phyloP scores from a whole-genome alignment of 2,797 vertebrate genomes.

The Pangasius djambal region DNA sequence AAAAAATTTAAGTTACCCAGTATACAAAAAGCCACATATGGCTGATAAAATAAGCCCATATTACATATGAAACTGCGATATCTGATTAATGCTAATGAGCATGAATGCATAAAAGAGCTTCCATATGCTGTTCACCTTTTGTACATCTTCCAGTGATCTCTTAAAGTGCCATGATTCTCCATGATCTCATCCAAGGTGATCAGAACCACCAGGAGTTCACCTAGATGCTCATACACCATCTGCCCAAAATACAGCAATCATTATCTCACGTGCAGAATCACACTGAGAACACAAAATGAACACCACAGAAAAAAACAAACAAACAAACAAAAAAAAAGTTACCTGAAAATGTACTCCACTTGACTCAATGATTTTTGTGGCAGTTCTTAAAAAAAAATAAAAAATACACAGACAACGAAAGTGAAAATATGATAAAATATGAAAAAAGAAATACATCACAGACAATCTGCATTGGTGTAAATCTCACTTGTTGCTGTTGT shows the following conservation, averaged over 20 bases:
- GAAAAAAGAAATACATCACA: not conserved
- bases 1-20: not conserved
- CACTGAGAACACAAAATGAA: not conserved
- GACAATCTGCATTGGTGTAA: not conserved
- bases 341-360: conserved; percentile 99
- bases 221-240: conserved; percentile 95
- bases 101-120: not conserved
- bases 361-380: conserved; percentile 94
- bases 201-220: conserved; percentile 89
- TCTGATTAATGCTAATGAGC: not conserved
- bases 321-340: not conserved
- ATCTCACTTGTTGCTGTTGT: conserved; percentile 93
- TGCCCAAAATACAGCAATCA: conserved; percentile 59
- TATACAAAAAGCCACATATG: not conserved
- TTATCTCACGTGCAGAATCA: not conserved
- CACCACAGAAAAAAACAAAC: not conserved
- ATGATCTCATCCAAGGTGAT: conserved; percentile 96
- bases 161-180: conserved; percentile 91
- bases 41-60: not conserved
- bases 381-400: conserved; percentile 72
- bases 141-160: conserved; percentile 99
- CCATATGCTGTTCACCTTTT: conserved; percentile 83
- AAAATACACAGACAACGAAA: conserved; percentile 10
- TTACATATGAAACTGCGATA: not conserved
- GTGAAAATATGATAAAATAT: not conserved